Conservation (phyloP, 1,140 invertebrate species). For the Drosophila kohkoa region DNA sequence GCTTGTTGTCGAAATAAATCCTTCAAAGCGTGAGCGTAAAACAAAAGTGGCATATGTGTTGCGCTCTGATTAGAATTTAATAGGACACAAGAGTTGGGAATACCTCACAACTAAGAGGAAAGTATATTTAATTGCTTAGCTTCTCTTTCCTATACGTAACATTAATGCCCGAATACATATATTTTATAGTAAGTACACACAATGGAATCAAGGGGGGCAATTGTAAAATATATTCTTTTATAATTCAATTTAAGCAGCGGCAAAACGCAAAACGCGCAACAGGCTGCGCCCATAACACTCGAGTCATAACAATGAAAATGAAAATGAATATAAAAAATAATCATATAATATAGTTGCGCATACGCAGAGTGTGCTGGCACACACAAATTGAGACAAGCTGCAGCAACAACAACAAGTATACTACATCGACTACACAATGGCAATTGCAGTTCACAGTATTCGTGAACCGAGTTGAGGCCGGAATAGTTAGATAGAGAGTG, state of each 20-base stretch:
- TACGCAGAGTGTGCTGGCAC: constrained; percentile 49
- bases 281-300: constrained; percentile 70
- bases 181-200: not conserved
- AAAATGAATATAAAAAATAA: constrained; percentile 78
- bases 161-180: constrained; percentile 1
- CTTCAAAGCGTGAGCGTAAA: too few species aligned
- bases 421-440: constrained; percentile 8
- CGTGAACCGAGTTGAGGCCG: constrained; percentile 26
- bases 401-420: constrained; percentile 19
- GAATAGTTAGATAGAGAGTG: not conserved
- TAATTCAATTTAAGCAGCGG: constrained; percentile 70
- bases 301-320: constrained; percentile 75
- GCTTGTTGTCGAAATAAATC: not conserved
- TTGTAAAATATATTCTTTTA: constrained; percentile 49
- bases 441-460: constrained; percentile 9
- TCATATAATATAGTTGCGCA: constrained; percentile 74
- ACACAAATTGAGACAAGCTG: constrained; percentile 62
- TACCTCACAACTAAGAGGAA: too few species aligned
- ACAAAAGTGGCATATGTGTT: not conserved
- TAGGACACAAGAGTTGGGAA: not conserved
- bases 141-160: not conserved
- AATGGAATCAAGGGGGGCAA: constrained; percentile 16
- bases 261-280: constrained; percentile 51
- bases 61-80: not conserved
- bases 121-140: too few species aligned